Conservation (phyloP, 2,797 vertebrate species). For the Arctocebus calabarensis region DNA sequence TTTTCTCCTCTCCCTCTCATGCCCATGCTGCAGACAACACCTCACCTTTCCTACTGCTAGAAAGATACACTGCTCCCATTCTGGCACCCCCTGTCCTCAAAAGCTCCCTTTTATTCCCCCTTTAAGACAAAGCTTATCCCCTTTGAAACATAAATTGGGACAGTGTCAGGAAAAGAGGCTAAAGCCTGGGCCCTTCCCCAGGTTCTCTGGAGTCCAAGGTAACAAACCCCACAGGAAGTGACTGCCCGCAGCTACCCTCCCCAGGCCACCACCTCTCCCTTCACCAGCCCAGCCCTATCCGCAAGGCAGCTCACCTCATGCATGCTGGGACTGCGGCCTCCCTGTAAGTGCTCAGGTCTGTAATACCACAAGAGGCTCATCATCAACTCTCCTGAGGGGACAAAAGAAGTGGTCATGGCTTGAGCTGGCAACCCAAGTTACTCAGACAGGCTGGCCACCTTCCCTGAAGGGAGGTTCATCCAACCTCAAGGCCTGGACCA, state of each 20-base stretch:
- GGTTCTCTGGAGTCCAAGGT: background rate
- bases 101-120: background rate
- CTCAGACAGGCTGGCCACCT: conserved; percentile 18
- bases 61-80: background rate
- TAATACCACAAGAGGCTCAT: conserved; percentile 99
- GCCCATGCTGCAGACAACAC: background rate
- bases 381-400: conserved; percentile 96
- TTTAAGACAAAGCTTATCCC: background rate
- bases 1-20: background rate
- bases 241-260: background rate
- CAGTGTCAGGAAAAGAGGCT: background rate
- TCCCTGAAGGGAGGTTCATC: background rate
- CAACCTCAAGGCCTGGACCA: conserved; percentile 4
- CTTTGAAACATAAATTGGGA: background rate
- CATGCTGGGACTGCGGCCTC: conserved; percentile 94
- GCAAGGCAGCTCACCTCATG: conserved; percentile 93
- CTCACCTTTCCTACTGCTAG: background rate
- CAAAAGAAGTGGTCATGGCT: conserved; percentile 47
- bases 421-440: background rate
- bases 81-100: background rate
- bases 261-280: background rate
- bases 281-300: background rate
- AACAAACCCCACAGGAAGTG: background rate
- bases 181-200: background rate
- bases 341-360: conserved; percentile 99